phyloP scores from a whole-genome alignment of 2,888 invertebrate genomes.

The Drosophila parthenogenetica region DNA sequence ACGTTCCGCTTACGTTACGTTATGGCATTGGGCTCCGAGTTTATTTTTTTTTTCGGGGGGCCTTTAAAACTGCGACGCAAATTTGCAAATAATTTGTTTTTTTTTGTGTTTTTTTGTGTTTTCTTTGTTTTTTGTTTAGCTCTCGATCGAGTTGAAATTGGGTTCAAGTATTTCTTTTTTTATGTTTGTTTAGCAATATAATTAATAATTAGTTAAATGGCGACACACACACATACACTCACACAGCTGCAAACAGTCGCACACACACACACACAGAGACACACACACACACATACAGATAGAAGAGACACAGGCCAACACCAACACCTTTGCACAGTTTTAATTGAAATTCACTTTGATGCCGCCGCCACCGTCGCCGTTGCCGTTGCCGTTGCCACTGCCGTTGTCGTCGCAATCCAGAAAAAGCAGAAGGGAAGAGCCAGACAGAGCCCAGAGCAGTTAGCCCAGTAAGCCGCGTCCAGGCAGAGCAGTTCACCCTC shows the following conservation, averaged over 20 bases:
- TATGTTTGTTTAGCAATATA: slow-evolving; percentile 63
- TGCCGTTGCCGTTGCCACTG: slow-evolving; percentile 20
- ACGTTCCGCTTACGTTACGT: slow-evolving; percentile 36
- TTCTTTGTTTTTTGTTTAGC: slow-evolving; percentile 38
- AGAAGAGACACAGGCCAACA: slow-evolving; percentile 44
- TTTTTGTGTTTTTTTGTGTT: slow-evolving; percentile 28
- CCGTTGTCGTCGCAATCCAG: slow-evolving; percentile 26
- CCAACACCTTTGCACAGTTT: slow-evolving; percentile 63
- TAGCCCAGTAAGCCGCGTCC: slow-evolving; percentile 53
- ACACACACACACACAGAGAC: slow-evolving; percentile 19
- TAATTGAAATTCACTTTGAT: slow-evolving; percentile 69
- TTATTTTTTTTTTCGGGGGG: slow-evolving; percentile 35
- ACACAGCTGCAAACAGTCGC: slow-evolving; percentile 15
- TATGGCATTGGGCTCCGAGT: slow-evolving; percentile 27
- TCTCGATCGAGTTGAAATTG: slow-evolving; percentile 51
- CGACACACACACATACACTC: slow-evolving; percentile 42
- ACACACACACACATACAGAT: slow-evolving; percentile 25
- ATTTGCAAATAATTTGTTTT: slow-evolving; percentile 50
- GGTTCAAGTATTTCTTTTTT: slow-evolving; percentile 47
- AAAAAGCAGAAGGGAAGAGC: slow-evolving; percentile 14
- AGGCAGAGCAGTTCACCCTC: slow-evolving; percentile 70
- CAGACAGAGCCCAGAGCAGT: slow-evolving; percentile 31
- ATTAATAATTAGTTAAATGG: slow-evolving; percentile 68
- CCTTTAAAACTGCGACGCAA: slow-evolving; percentile 71
- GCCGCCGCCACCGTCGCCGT: slow-evolving; percentile 51